Percentiles rank a stretch among this genome's conserved stretches.
phyloP scores from a whole-genome alignment of 1,140 invertebrate species.

The Ceratina australensis region DNA sequence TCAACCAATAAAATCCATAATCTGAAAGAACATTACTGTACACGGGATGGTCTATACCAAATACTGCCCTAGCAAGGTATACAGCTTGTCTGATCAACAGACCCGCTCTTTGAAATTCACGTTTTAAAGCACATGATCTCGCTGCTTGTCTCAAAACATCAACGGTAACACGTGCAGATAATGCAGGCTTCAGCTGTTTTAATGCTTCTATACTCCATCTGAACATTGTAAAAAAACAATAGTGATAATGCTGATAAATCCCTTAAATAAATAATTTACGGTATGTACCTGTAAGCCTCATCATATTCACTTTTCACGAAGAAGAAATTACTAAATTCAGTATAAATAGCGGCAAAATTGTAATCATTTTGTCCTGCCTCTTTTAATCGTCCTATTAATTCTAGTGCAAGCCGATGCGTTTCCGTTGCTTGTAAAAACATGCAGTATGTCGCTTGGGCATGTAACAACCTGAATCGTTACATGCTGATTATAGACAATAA shows the following conservation, averaged over 20 bases:
- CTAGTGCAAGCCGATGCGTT: slow-evolving; percentile 83
- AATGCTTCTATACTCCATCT: slow-evolving; percentile 89
- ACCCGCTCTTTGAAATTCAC: slow-evolving; percentile 89
- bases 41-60: slow-evolving; percentile 87
- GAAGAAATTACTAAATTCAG: slow-evolving; percentile 88
- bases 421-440: slow-evolving; percentile 85
- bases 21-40: slow-evolving; percentile 91
- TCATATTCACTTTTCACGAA: slow-evolving; percentile 92
- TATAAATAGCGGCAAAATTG: slow-evolving; percentile 86
- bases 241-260: background rate
- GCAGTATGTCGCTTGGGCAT: slow-evolving; percentile 89
- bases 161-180: slow-evolving; percentile 84
- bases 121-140: slow-evolving; percentile 92
- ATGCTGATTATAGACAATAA: background rate
- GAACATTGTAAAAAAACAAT: slow-evolving; percentile 46
- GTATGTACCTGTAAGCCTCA: slow-evolving; percentile 84
- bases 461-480: slow-evolving; percentile 84
- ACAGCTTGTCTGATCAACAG: slow-evolving; percentile 90
- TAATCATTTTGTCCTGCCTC: slow-evolving; percentile 74
- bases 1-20: slow-evolving; percentile 94
- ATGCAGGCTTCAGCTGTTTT: slow-evolving; percentile 81
- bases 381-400: slow-evolving; percentile 80
- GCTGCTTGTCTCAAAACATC: slow-evolving; percentile 91
- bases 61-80: slow-evolving; percentile 85
- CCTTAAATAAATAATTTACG: slow-evolving; percentile 16